Conservation (phyloP, 2,797 vertebrate genomes). For the Amazona ochrocephala region DNA sequence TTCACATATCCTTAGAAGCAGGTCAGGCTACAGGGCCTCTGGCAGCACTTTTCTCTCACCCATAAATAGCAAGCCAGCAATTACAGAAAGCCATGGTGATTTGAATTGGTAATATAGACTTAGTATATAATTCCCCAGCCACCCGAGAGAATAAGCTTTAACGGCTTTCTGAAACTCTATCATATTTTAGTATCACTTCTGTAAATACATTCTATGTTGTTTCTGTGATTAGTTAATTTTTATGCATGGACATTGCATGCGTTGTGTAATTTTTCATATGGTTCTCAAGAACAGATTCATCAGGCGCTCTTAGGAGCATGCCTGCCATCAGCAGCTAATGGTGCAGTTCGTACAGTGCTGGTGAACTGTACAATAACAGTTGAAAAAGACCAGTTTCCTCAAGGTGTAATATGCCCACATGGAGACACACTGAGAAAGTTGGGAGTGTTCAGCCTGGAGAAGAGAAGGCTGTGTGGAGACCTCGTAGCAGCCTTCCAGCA, state of each 20-base stretch:
- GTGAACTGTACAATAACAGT: fast-evolving
- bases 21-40: background rate
- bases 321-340: background rate
- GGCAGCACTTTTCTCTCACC: background rate
- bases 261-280: background rate
- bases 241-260: background rate
- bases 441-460: background rate
- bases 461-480: background rate
- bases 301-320: background rate
- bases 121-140: background rate
- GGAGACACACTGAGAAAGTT: background rate
- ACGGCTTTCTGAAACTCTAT: background rate
- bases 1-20: background rate
- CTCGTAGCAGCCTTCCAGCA: background rate
- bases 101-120: background rate
- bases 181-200: background rate
- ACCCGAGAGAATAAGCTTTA: background rate
- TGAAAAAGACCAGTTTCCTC: background rate
- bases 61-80: background rate
- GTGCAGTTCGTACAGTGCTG: background rate
- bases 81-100: background rate
- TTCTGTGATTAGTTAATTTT: background rate
- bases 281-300: background rate
- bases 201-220: background rate
- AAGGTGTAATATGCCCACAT: background rate